Evolutionary conservation across 2,888 invertebrate species (phyloP), one percentile per base, ranked within the genome.

Genomic region (Zaprionus obscuricornis): DNA sequence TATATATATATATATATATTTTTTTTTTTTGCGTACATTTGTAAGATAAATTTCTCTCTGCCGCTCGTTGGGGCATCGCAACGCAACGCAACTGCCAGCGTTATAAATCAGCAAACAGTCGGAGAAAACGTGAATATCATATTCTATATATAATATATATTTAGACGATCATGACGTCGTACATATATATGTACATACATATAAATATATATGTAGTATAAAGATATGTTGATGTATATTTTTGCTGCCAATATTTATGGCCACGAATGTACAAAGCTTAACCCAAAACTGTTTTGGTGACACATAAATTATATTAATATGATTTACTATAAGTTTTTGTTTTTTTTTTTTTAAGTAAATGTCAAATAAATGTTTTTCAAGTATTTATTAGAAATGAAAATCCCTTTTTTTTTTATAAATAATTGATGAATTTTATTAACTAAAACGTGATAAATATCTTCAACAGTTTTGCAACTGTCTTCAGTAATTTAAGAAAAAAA

Each of bases 21-120:
- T n/a, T n/a, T n/a, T n/a, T 24, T 24, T 24, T 24, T 24, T 24
- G 8, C 8, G 24, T 36, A 58, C 16, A 34, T 49, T n/a, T 49
- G 16, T 39, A 33, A 47, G 42, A 56, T 43, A 27, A 33, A 55
- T 60, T 66, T 43, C 42, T 40, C 54, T 60, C 50, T 54, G 31
- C 46, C 22, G 7, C 7, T 22, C 7, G 31, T 5, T 6, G 6
- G 33, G 40, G 24, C 5, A n/a, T n/a, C n/a, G n/a, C n/a, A n/a
- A n/a, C 60, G 52, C 52, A 71, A 74, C 77, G 65, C 72, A 73
- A 56, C 64, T 74, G 72, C 66, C 51, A 54, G 62, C 66, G 43
- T 57, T 69, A 77, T 77, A 74, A 77, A 82, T 82, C 77, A 74
- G 66, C 36, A 31, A 60, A 54, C 49, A 54, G 31, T 49, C 34